Evolutionary conservation across 2,797 vertebrate genomes (phyloP).

Genomic region (Aldrovandia affinis): DNA sequence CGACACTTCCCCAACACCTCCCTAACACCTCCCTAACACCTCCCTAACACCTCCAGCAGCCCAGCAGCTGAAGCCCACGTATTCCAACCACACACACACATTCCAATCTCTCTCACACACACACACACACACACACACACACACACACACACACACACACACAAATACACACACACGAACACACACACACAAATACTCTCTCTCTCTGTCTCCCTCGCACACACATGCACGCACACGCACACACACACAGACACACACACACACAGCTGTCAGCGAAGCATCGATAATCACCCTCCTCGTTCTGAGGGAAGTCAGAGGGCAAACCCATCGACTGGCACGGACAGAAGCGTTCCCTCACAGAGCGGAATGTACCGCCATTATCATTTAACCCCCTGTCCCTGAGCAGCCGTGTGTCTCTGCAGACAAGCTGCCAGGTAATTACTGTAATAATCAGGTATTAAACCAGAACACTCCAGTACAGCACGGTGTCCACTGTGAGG

Average conservation of each 20-base stretch:
- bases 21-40: neutral
- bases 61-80: neutral
- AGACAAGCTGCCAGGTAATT: slow-evolving; percentile 1
- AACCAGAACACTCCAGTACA: neutral
- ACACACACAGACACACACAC: neutral
- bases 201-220: too few species aligned
- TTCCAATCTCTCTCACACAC: too few species aligned
- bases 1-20: neutral
- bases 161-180: too few species aligned
- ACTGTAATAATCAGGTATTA: slow-evolving; percentile 1
- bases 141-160: too few species aligned
- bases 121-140: neutral
- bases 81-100: neutral
- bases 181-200: too few species aligned
- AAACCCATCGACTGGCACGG: too few species aligned
- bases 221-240: neutral
- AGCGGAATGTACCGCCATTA: neutral
- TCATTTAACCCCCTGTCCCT: slow-evolving; percentile 5
- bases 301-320: too few species aligned
- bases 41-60: neutral
- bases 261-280: neutral
- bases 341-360: neutral
- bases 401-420: neutral
- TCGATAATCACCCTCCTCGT: too few species aligned
- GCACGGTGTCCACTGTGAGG: neutral